These are phyloP conservation scores for Teleogryllus occipitalis DNA, from an alignment of 1,140 invertebrate genomes.

Conservation along the genomic window DNA sequence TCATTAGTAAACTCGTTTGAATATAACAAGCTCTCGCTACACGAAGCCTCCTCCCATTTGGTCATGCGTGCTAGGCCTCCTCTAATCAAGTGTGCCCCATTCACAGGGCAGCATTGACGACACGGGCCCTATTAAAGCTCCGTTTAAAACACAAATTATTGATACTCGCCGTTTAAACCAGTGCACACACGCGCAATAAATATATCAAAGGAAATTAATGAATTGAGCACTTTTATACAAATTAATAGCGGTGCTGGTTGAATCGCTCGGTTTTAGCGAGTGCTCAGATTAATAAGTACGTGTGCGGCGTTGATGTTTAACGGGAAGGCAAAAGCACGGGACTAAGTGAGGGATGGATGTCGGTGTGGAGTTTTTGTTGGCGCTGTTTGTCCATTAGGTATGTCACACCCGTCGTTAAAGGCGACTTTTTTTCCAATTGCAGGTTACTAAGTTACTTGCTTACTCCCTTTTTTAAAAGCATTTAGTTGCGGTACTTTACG, in stretches of 20 bases:
- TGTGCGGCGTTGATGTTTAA: background rate
- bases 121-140: background rate
- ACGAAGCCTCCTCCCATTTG: background rate
- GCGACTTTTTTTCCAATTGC: no score
- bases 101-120: background rate
- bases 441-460: no score
- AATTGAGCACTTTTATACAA: background rate
- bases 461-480: no score
- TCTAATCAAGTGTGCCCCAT: background rate
- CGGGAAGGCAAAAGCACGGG: background rate
- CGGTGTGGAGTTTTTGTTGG: background rate
- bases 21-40: background rate
- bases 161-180: background rate
- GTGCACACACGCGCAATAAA: background rate
- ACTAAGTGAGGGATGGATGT: background rate
- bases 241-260: background rate
- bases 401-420: no score
- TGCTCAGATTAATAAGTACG: background rate
- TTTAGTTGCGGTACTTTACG: no score
- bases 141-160: background rate
- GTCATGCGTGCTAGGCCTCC: background rate
- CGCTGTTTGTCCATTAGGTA: background rate
- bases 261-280: background rate
- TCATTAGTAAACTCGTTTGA: constrained; percentile 5
- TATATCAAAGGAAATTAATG: background rate